A percentile compares a stretch with the other conserved stretches of the same genome.
These are phyloP conservation scores for Hippoglossus stenolepis DNA, from an alignment of 2,113 vertebrate species.

Conservation along the genomic window DNA sequence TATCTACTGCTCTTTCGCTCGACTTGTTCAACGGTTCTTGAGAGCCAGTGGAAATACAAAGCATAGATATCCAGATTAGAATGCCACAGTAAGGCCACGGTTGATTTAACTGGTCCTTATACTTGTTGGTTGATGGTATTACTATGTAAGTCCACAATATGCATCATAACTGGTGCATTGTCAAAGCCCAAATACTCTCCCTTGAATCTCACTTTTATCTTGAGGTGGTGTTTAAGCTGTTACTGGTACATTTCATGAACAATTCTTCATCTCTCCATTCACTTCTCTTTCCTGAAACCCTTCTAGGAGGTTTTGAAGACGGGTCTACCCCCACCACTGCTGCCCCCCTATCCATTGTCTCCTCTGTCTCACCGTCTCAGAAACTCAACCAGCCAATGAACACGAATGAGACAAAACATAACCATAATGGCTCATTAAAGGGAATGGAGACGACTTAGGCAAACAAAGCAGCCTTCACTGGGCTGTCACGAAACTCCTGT, in stretches of 20 bases:
- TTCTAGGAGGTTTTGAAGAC: conserved; percentile 38
- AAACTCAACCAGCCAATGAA: conserved; percentile 76
- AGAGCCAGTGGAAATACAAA: background rate
- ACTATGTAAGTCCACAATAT: background rate
- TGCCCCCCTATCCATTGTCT: conserved; percentile 42
- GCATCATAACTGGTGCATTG: background rate
- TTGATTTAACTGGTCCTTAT: background rate
- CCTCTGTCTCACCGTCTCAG: conserved; percentile 64
- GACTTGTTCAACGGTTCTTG: too few relatives aligned
- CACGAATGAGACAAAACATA: conserved; percentile 74
- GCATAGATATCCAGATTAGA: background rate
- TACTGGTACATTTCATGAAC: too few relatives aligned
- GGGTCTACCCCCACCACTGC: conserved; percentile 5
- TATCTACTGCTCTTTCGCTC: background rate
- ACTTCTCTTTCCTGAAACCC: conserved; percentile 21
- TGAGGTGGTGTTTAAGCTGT: too few relatives aligned
- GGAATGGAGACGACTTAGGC: conserved; percentile 80
- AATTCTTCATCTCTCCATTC: background rate
- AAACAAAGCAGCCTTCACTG: conserved; percentile 84
- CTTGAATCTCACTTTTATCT: too few relatives aligned
- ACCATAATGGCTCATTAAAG: conserved; percentile 84
- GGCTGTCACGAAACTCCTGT: conserved; percentile 78
- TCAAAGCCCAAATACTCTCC: too few relatives aligned
- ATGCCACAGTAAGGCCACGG: background rate
- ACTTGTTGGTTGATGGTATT: background rate